Percentiles rank a stretch among this genome's conserved stretches.
These are phyloP conservation scores for Standfussiana lucernea DNA, from an alignment of 2,888 invertebrate genomes.

Conservation along the genomic window DNA sequence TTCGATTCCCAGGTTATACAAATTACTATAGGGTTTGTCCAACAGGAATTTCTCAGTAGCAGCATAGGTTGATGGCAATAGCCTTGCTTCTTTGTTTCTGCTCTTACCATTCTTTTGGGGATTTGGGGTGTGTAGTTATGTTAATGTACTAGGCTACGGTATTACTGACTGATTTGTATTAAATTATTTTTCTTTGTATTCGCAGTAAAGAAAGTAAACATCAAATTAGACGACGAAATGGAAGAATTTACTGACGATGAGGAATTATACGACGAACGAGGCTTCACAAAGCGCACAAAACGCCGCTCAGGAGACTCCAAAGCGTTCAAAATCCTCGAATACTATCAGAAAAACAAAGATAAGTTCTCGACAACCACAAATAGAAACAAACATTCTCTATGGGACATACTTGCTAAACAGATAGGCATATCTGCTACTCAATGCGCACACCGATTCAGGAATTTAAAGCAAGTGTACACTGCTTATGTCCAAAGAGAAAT, in stretches of 20 bases:
- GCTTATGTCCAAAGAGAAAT: slow-evolving; percentile 84
- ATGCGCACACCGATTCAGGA: slow-evolving; percentile 84
- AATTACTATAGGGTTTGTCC: not conserved
- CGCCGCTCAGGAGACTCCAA: slow-evolving; percentile 77
- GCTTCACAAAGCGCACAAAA: slow-evolving; percentile 75
- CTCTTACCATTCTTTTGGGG: not conserved
- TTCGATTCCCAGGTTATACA: not conserved
- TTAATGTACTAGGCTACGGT: not conserved
- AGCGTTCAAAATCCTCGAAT: slow-evolving; percentile 84
- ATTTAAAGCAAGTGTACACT: slow-evolving; percentile 84
- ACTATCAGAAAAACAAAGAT: slow-evolving; percentile 84
- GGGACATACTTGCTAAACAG: slow-evolving; percentile 80
- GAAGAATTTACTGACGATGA: slow-evolving; percentile 76
- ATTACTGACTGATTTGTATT: not conserved
- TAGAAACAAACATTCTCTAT: slow-evolving; percentile 78
- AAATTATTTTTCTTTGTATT: slow-evolving; percentile 32
- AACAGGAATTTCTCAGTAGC: not conserved
- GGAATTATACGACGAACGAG: slow-evolving; percentile 73
- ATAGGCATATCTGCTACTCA: slow-evolving; percentile 80
- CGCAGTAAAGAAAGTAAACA: slow-evolving; percentile 81
- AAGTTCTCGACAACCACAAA: slow-evolving; percentile 77
- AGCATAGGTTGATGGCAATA: not conserved
- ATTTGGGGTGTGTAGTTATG: not conserved
- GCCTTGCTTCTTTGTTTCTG: not conserved
- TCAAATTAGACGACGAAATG: slow-evolving; percentile 67